Evolutionary conservation across 2,113 vertebrate species (phyloP), one percentile per base, ranked within the genome.

Genomic region (Hyperoodon ampullatus): DNA sequence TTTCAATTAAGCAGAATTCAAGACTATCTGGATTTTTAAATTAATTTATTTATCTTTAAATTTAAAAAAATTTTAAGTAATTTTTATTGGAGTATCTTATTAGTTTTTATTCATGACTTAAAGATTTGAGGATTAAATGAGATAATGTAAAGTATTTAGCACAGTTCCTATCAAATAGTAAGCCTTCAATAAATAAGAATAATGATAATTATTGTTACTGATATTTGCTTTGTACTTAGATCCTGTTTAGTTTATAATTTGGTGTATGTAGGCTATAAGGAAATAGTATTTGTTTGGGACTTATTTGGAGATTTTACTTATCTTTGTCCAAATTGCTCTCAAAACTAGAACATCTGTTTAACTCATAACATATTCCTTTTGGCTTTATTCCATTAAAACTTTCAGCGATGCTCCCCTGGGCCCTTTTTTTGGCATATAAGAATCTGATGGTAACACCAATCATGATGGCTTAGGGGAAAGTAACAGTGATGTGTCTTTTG

Each of bases 341-440:
- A 86, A 90, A 88, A 88, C 63, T 88, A 60, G 90, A 93, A 68
- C 65, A 72, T 96, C 81, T 95, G 13, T 89, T 97, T 93, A 71
- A 95, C 18, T 94, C 21, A 63, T 19, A 88, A 0, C 88, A 90
- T 90, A 87, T 96, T 88, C 71, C 39, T 42, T 95, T 83, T 74
- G 92, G 44, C 77, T 50, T 88, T 47, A 19, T 95, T 96, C 80
- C 66, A 42, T 90, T 42, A 89, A 92, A 90, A 92, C 50, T 66
- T 96, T 63, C 84, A 87, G 90, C 1, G 21, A 72, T 88, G 80
- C 2, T 90, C 89, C 2, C 6, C 8, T 68, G n/a, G 3, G 1
- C n/a, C 93, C 90, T 81, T 63, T n/a, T 55, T 35, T 93, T 70
- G 58, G 68, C 47, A 21, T 90, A 9, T 12, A 61, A 47, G 71